Evolutionary conservation across 2,113 vertebrate genomes (phyloP).

Genomic region (Oncorhynchus clarkii): DNA sequence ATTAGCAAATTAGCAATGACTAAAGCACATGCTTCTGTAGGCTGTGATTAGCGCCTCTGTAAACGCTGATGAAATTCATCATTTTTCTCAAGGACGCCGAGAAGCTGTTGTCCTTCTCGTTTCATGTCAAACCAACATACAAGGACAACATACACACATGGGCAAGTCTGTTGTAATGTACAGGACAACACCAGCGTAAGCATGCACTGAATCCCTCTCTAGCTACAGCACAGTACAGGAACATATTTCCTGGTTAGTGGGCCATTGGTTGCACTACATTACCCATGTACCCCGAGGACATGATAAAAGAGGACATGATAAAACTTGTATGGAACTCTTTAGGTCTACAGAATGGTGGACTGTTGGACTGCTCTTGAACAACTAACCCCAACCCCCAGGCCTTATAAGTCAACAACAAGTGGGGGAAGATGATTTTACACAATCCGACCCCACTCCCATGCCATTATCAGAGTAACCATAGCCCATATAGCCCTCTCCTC

Average conservation of each 20-base stretch:
- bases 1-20: neutral
- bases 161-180: neutral
- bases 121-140: neutral
- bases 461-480: too few relatives aligned
- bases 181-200: too few relatives aligned
- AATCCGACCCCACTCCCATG: neutral
- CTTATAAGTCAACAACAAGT: too few relatives aligned
- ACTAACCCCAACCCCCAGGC: too few relatives aligned
- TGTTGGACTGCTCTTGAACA: too few relatives aligned
- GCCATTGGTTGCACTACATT: neutral
- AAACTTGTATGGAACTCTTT: too few relatives aligned
- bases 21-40: neutral
- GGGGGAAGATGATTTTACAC: neutral
- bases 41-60: neutral
- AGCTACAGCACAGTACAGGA: neutral
- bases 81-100: neutral
- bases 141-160: too few relatives aligned
- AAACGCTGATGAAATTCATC: neutral
- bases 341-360: too few relatives aligned
- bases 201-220: neutral
- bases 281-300: neutral
- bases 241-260: neutral
- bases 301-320: neutral
- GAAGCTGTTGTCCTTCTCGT: neutral
- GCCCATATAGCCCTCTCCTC: too few relatives aligned